Evolutionary conservation across 2,113 vertebrate species (phyloP), one percentile per base, ranked within the genome.

Genomic region (Apeltes quadracus): DNA sequence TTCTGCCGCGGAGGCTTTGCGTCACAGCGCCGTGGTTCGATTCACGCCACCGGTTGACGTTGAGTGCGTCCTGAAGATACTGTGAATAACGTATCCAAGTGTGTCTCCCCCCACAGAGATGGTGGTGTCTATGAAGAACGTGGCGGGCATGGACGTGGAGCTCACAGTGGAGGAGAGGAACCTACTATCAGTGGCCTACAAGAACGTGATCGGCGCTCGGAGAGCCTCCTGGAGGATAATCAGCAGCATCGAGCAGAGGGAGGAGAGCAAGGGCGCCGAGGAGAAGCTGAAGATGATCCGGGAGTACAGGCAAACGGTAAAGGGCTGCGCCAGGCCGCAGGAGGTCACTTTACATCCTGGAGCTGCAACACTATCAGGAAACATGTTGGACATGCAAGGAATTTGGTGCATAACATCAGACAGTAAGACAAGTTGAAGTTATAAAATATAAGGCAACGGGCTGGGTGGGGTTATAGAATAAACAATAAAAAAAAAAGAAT

Each of bases 141-240:
- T 98, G 84, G 97, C 97, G 50, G 95, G 96, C 36, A 96, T 97
- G 96, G 94, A 98, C 34, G 95, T 97, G 85, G 98, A 99, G 82
- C 93, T 99, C 90, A 97, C 97, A 87, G 97, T 98, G 80, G 97
- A 99, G 91, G 97, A 99, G 92, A 94, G 97, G 92, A 99, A 99
- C 88, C 94, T 99, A 66, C 94, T 99, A 85, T 99, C 97, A 48
- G 98, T 99, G 90, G 97, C 97, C 20, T 99, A 98, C 92, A 99
- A 99, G 94, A 99, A 98, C 22, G 97, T 99, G 91, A 99, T 99
- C 58, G 98, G 97, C 79, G 98, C 98, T 69, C 95, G 97, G 92
- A 96, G 98, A 96, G 97, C 97, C 44, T 99, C 97, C 68, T 99
- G 98, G 97, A 97, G 98, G 94, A 98, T 98, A 96, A 99, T 99